These are phyloP conservation scores for Corythornis leucogaster DNA, from an alignment of 2,797 vertebrate species.

Conservation along the genomic window DNA sequence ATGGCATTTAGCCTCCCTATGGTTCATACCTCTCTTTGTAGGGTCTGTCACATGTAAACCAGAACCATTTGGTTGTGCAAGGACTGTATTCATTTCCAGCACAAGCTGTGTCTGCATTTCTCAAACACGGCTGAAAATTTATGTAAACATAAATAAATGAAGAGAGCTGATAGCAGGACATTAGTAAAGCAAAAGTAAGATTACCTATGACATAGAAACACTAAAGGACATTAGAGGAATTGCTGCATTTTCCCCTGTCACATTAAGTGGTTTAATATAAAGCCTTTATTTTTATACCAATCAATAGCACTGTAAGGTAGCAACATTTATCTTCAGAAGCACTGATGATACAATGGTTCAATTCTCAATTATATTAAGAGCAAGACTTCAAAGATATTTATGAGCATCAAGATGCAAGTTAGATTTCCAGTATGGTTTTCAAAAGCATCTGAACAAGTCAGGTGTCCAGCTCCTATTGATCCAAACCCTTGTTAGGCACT, in stretches of 20 bases:
- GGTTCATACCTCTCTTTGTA: not conserved
- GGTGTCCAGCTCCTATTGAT: constrained; percentile 10
- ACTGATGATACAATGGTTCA: constrained; percentile 23
- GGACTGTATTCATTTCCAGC: not conserved
- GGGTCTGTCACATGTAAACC: not conserved
- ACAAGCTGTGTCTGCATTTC: not conserved
- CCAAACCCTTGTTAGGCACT: not conserved
- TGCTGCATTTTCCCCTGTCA: constrained; percentile 41
- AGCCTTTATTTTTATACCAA: constrained; percentile 67
- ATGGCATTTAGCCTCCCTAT: not conserved
- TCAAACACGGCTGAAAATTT: constrained; percentile 25
- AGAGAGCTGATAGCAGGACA: constrained; percentile 13
- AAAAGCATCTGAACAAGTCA: constrained; percentile 27
- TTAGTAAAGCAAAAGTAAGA: constrained; percentile 52
- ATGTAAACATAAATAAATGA: constrained; percentile 54
- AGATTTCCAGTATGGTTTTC: constrained; percentile 43
- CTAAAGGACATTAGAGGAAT: constrained; percentile 40
- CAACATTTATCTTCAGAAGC: constrained; percentile 50
- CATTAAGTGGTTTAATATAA: constrained; percentile 66
- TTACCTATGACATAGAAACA: constrained; percentile 24
- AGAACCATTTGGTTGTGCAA: not conserved
- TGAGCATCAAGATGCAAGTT: constrained; percentile 19
- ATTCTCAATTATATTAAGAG: constrained; percentile 44
- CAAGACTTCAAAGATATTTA: constrained; percentile 50
- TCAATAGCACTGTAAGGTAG: constrained; percentile 57